Base-by-base conservation (phyloP, 2,797 vertebrate species). In the Choloepus didactylus region DNA sequence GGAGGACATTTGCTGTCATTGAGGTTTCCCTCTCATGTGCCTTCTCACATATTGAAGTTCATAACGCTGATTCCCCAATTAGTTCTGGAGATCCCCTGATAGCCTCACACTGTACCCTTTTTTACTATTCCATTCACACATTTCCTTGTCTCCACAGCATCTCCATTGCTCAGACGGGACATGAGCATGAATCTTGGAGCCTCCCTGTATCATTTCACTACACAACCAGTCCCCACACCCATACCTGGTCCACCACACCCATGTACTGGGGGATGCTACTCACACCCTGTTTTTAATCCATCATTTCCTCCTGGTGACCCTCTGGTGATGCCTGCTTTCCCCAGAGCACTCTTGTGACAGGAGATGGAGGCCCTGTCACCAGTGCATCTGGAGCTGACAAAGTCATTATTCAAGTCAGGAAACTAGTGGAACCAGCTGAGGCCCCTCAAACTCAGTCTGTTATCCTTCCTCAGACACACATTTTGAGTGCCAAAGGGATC, bases 71-170 rank as follows among this genome's bases (percentile, higher is more conserved):
- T 56, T 19, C 51, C 38, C n/a, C 21, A 31, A 14, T n/a, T 49
- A 35, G 29, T 16, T 1, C 3, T 9, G 19, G 23, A 27, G 60
- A 15, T 14, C 5, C 15, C 5, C 25, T 14, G 29, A 54, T 62
- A 2, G 14, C 11, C 4, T 15, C 56, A 41, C 9, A 72, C 21
- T 23, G 38, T 72, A 23, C 23, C 11, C 21, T 41, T 41, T 41
- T 7, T 72, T 10, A 31, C 64, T 16, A 14, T 2, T 54, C 14
- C 21, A 46, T 10, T 29, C 15, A 1, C 5, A 14, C 15, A 44
- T 73, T 49, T 79, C 23, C 25, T 88, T 66, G 25, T 95, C 94
- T 92, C 82, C 62, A 91, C 95, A 97, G 94, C 41, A 15, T 46
- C 44, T 44, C 1, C 90, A 54, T 35, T 6, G 44, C 16, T 85